phyloP scores from a whole-genome alignment of 2,888 invertebrate species.

The Acleris cristana region DNA sequence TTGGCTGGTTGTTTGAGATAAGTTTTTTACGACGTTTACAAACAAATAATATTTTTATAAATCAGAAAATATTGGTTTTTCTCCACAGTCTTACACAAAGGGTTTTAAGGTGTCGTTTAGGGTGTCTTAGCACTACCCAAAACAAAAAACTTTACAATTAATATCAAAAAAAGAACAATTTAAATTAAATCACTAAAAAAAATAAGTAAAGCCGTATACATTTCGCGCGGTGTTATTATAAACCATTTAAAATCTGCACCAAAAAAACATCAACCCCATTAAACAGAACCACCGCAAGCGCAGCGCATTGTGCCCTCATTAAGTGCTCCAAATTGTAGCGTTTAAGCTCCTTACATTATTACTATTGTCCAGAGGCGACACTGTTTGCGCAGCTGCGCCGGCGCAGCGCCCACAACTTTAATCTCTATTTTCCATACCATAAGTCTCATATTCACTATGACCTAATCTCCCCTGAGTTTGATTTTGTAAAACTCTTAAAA shows the following conservation, averaged over 20 bases:
- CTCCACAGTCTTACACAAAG: too few relatives aligned
- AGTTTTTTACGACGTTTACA: too few relatives aligned
- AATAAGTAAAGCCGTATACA: conserved; percentile 6
- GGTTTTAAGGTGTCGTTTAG: too few relatives aligned
- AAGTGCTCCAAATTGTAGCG: conserved; percentile 62
- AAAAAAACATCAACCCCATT: conserved; percentile 32
- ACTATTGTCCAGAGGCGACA: conserved; percentile 57
- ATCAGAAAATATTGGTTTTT: too few relatives aligned
- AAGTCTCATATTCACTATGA: neutral
- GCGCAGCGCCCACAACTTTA: conserved; percentile 37
- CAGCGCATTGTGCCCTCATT: conserved; percentile 49
- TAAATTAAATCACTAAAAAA: neutral
- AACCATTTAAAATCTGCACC: conserved; percentile 29
- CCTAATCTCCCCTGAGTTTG: too few relatives aligned
- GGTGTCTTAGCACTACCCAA: too few relatives aligned
- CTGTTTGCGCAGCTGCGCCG: conserved; percentile 45
- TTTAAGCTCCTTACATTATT: conserved; percentile 74
- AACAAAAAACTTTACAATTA: too few relatives aligned
- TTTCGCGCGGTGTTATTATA: conserved; percentile 31
- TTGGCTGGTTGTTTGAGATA: too few relatives aligned
- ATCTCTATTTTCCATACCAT: neutral
- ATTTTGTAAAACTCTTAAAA: too few relatives aligned
- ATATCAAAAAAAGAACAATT: neutral
- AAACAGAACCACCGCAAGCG: conserved; percentile 30
- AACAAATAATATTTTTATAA: too few relatives aligned